Conservation (phyloP, 2,888 invertebrate species). For the Trichacis sp. region DNA sequence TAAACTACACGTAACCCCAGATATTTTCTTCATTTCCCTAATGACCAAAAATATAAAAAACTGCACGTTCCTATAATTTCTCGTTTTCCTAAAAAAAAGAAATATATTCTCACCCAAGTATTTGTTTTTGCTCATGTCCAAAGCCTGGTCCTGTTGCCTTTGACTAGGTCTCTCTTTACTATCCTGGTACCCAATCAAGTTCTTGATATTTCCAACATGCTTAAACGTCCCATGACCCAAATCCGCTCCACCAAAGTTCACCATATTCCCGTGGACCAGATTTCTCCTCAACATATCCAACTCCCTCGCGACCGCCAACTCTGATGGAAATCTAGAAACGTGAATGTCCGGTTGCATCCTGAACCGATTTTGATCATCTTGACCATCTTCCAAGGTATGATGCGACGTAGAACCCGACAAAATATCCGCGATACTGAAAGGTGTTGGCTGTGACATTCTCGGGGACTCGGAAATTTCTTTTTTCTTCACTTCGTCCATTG, state of each 20-base stretch:
- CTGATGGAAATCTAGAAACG: conserved; percentile 46
- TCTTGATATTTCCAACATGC: conserved; percentile 53
- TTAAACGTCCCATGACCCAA: conserved; percentile 49
- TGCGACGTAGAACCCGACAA: conserved; percentile 53
- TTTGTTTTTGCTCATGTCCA: conserved; percentile 67
- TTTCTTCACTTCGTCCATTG: conserved; percentile 54
- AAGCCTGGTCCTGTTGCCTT: conserved; percentile 64
- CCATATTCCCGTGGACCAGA: conserved; percentile 58
- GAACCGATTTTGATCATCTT: conserved; percentile 15
- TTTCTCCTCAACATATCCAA: conserved; percentile 61
- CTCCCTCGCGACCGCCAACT: conserved; percentile 58
- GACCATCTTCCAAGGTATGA: conserved; percentile 36
- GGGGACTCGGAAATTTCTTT: conserved; percentile 54
- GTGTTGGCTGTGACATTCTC: conserved; percentile 61
- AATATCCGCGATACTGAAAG: conserved; percentile 66
- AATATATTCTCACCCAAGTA: conserved; percentile 61
- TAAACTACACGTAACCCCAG: no score
- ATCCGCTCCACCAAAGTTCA: conserved; percentile 50
- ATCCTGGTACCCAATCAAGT: conserved; percentile 24
- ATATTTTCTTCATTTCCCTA: no score
- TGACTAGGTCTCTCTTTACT: conserved; percentile 47
- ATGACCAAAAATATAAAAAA: no score
- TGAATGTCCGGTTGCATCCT: conserved; percentile 21
- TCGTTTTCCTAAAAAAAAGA: no score
- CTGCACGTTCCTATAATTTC: no score